These are phyloP conservation scores for Netelia inedita DNA, from an alignment of 2,888 invertebrate genomes.

Conservation along the genomic window DNA sequence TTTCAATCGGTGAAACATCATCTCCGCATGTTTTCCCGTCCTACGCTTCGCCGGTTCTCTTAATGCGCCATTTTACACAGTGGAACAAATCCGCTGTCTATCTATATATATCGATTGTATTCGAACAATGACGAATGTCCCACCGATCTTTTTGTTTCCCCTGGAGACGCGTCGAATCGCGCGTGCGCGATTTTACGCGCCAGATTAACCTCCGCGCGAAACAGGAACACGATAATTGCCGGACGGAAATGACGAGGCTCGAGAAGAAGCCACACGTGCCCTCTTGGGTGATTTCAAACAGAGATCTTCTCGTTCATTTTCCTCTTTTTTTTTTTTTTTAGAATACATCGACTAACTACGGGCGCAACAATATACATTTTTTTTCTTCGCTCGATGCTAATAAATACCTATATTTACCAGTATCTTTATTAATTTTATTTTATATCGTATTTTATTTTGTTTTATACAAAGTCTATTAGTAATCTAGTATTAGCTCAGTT, in stretches of 20 bases:
- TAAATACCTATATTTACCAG: too few species aligned
- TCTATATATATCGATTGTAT: neutral
- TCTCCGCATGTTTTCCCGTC: too few species aligned
- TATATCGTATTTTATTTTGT: too few species aligned
- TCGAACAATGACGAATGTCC: neutral
- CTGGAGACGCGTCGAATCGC: slow-evolving; percentile 72
- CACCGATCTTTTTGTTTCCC: neutral
- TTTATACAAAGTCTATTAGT: too few species aligned
- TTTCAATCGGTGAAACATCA: too few species aligned
- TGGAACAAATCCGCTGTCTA: neutral
- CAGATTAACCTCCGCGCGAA: slow-evolving; percentile 61
- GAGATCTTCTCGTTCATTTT: slow-evolving; percentile 33
- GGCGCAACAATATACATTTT: neutral
- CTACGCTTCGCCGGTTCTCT: too few species aligned
- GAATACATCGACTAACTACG: neutral
- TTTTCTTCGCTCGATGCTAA: too few species aligned
- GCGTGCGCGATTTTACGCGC: slow-evolving; percentile 21
- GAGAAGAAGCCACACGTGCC: slow-evolving; percentile 68
- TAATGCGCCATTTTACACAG: too few species aligned
- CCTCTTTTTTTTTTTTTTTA: too few species aligned
- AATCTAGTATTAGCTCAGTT: too few species aligned
- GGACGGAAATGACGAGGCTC: slow-evolving; percentile 75
- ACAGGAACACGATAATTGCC: slow-evolving; percentile 75
- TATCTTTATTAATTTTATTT: too few species aligned
- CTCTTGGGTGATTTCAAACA: slow-evolving; percentile 46